Base-by-base conservation (phyloP, 2,888 invertebrate species). In the Lepeophtheirus nordmannii region DNA sequence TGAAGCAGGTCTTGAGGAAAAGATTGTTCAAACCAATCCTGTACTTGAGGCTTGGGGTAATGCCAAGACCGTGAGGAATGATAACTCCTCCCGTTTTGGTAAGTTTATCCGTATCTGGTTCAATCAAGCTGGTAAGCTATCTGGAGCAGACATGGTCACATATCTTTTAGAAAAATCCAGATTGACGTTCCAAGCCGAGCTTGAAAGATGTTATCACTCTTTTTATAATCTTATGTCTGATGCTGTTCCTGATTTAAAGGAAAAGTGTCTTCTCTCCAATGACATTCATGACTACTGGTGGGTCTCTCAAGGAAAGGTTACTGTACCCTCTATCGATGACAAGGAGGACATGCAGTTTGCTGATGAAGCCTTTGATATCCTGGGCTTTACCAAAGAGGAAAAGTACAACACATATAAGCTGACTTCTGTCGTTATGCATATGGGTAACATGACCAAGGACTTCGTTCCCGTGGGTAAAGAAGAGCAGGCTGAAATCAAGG, bases 51-150 rank as follows among this genome's bases (percentile, higher is more conserved):
- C 94, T 75, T 94, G 94, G 79, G 94, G 94, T 89, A 94, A 96
- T 85, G 94, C 94, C 77, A 94, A 94, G 86, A 94, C 94, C 77
- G 92, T 93, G 80, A 91, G 97, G 87, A 98, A 98, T 82, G 97
- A 97, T 82, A 98, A 97, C 89, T 97, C 96, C 70, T 97, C 97
- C 72, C 93, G 97, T 86, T 98, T 97, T 89, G 93, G 94, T 86
- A 98, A 98, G 88, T 98, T 98, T 87, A 98, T 98, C 84, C 92
- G 98, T 85, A 98, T 98, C 79, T 98, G 99, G 81, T 98, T 98
- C 82, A 96, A 96, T 72, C 89, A 91, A 73, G 86, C 88, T 80
- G 98, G 97, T 80, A 98, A 98, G 86, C 83, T 98, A 82, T 97
- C 98, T 79, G 98, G 98, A 84, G 96, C 97, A 82, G 98, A 99